These are phyloP conservation scores for Helicoverpa armigera DNA, from an alignment of 1,140 invertebrate genomes.

Conservation along the genomic window DNA sequence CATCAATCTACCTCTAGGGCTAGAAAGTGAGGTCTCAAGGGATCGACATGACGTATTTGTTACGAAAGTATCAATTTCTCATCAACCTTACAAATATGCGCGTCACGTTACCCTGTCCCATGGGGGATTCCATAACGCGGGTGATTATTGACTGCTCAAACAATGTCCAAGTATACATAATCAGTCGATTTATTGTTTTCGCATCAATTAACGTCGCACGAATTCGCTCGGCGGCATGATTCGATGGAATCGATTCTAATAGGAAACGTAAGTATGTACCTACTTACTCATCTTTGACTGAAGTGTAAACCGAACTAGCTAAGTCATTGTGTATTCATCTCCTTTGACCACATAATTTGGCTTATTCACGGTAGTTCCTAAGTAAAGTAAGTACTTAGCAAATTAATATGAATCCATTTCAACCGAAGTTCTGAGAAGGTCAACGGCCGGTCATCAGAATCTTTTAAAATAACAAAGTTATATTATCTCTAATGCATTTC, in stretches of 20 bases:
- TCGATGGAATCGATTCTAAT: not conserved
- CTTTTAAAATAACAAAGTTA: not conserved
- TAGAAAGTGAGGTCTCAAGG: conserved; percentile 56
- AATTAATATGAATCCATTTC: not conserved
- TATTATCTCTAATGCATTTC: conserved; percentile 17
- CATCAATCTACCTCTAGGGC: conserved; percentile 56
- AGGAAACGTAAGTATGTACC: not conserved
- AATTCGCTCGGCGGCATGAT: not conserved
- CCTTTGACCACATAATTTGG: no score
- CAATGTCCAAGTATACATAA: conserved; percentile 1
- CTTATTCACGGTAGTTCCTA: not conserved
- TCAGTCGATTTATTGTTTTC: conserved; percentile 3
- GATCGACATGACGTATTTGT: conserved; percentile 38
- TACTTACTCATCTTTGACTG: no score
- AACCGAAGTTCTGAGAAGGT: not conserved
- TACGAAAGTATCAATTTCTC: conserved; percentile 60
- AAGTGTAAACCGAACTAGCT: no score
- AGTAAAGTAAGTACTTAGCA: not conserved
- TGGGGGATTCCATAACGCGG: conserved; percentile 36
- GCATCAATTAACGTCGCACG: not conserved
- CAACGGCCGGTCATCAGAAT: conserved; percentile 10
- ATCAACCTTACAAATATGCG: conserved; percentile 16
- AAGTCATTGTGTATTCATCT: no score
- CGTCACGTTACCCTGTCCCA: conserved; percentile 14
- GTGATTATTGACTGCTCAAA: conserved; percentile 36